phyloP scores from a whole-genome alignment of 1,140 invertebrate species.

The Arctopsyche grandis region DNA sequence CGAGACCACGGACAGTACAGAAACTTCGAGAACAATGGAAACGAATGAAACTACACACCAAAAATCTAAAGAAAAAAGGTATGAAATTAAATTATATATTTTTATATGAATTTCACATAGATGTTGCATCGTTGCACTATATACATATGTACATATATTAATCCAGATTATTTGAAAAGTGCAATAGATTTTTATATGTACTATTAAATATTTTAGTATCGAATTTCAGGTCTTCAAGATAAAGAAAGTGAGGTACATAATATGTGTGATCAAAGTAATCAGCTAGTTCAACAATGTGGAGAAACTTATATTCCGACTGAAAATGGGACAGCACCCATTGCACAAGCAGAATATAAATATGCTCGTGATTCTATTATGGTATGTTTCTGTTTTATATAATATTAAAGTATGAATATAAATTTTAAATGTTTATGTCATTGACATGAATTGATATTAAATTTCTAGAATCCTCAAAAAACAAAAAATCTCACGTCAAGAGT shows the following conservation, averaged over 20 bases:
- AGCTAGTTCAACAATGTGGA: slow-evolving; percentile 26
- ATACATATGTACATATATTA: no score
- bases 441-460: slow-evolving; percentile 11
- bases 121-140: no score
- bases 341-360: slow-evolving; percentile 49
- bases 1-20: slow-evolving; percentile 49
- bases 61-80: slow-evolving; percentile 50
- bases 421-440: no score
- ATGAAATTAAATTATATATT: no score
- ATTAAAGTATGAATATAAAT: no score
- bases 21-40: slow-evolving; percentile 54
- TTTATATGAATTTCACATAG: no score
- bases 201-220: no score
- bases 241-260: slow-evolving; percentile 36
- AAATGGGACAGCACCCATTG: slow-evolving; percentile 38
- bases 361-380: slow-evolving; percentile 48
- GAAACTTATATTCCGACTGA: slow-evolving; percentile 32
- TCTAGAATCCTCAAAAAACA: slow-evolving; percentile 48
- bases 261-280: slow-evolving; percentile 10
- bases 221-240: slow-evolving; percentile 32
- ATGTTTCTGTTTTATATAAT: not conserved
- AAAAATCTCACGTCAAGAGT: slow-evolving; percentile 45
- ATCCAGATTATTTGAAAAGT: no score
- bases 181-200: no score
- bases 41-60: slow-evolving; percentile 49